These are phyloP conservation scores for Eurypyga helias DNA, from an alignment of 2,113 vertebrate species.

Conservation along the genomic window DNA sequence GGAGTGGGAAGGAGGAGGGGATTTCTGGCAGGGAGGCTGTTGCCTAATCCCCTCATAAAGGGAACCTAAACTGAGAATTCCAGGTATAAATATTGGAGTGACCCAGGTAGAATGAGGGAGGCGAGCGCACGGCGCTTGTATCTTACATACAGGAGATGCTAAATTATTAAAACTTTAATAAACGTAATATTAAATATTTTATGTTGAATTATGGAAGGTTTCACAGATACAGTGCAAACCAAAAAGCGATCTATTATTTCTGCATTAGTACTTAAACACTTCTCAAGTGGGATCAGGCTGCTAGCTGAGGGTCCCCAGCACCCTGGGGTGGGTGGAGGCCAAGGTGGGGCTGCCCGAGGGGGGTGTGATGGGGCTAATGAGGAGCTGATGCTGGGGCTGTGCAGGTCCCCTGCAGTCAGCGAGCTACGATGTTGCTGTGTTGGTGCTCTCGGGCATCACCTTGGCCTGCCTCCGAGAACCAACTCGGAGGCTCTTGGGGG, in stretches of 20 bases:
- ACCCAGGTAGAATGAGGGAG: conserved; percentile 62
- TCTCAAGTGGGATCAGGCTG: conserved; percentile 10
- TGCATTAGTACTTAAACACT: conserved; percentile 66
- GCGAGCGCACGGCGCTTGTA: conserved; percentile 50
- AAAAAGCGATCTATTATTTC: conserved; percentile 70
- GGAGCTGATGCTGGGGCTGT: not conserved
- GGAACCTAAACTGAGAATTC: conserved; percentile 41
- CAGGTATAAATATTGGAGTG: conserved; percentile 74
- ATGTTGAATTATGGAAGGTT: conserved; percentile 81
- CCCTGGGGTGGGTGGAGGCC: not conserved
- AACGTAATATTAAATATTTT: conserved; percentile 84
- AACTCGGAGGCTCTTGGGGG: not conserved
- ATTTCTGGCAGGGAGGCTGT: not conserved
- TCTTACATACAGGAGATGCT: conserved; percentile 59
- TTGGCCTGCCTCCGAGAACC: not conserved
- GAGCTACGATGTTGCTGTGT: not conserved
- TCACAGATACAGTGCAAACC: conserved; percentile 73
- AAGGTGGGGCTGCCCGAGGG: not conserved
- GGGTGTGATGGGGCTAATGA: not conserved
- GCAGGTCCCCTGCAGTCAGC: accelerated
- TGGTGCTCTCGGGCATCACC: accelerated
- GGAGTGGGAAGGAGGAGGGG: not conserved
- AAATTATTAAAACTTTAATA: conserved; percentile 87
- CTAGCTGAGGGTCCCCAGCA: not conserved
- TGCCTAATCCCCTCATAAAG: conserved; percentile 5